Conservation (phyloP, 2,888 invertebrate species). For the Mayetiola destructor region DNA sequence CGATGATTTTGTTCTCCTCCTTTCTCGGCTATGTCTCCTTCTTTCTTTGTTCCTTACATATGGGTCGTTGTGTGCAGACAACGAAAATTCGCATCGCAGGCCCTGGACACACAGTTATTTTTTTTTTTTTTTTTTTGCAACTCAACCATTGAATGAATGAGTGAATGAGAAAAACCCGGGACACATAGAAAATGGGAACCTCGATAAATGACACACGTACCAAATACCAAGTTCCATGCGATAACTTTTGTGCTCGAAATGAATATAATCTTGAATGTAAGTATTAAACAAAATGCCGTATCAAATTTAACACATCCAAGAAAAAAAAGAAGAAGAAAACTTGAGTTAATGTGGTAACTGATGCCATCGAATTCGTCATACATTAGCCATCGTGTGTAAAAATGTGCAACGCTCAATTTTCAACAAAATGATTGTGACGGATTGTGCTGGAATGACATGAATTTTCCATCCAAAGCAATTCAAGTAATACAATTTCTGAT, state of each 20-base stretch:
- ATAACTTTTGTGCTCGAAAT: slow-evolving; percentile 17
- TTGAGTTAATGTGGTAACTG: too few species aligned
- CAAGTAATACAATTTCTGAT: too few species aligned
- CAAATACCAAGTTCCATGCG: slow-evolving; percentile 13
- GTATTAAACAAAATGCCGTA: background rate
- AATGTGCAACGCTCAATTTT: background rate
- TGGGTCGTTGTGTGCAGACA: background rate
- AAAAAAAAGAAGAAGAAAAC: background rate
- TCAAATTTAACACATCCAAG: background rate
- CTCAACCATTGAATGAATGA: background rate
- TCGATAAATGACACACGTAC: slow-evolving; percentile 8
- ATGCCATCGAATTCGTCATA: background rate
- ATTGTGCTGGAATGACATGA: too few species aligned
- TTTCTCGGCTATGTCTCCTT: background rate
- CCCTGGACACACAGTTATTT: too few species aligned
- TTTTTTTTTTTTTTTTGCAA: too few species aligned
- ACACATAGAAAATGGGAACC: background rate
- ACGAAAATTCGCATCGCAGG: background rate
- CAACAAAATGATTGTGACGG: background rate
- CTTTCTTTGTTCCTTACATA: too few species aligned
- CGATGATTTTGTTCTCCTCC: background rate
- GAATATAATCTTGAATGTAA: slow-evolving; percentile 13
- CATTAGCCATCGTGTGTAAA: background rate
- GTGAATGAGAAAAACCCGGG: background rate
- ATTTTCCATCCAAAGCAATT: too few species aligned